phyloP scores from a whole-genome alignment of 2,113 vertebrate genomes.

The Oreochromis tanganicae region DNA sequence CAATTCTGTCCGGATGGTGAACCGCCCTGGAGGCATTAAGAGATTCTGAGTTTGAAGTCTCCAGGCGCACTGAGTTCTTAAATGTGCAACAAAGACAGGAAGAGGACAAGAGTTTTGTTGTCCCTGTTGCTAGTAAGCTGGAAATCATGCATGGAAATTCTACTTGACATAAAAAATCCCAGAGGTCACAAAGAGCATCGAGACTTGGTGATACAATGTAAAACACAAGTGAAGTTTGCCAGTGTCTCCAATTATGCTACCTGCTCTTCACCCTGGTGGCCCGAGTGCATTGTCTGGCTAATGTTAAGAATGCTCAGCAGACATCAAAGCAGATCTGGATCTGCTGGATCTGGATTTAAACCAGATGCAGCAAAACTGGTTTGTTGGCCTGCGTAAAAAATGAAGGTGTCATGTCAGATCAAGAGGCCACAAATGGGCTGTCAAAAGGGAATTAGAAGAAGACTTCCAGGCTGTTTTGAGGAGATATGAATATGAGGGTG shows the following conservation, averaged over 20 bases:
- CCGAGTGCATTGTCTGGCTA: background rate
- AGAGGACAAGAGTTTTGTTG: background rate
- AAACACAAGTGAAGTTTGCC: background rate
- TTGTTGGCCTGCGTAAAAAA: background rate
- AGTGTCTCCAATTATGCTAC: background rate
- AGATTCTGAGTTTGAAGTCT: background rate
- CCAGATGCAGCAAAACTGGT: background rate
- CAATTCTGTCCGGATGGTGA: background rate
- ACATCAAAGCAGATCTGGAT: background rate
- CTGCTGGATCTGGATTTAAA: background rate
- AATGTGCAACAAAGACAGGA: background rate
- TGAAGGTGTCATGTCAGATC: background rate
- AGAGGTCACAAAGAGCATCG: background rate
- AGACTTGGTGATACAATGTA: background rate
- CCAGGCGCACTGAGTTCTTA: accelerated
- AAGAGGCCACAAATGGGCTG: background rate
- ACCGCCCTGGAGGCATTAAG: background rate
- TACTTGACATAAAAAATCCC: background rate
- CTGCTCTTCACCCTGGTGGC: background rate
- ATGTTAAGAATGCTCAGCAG: background rate
- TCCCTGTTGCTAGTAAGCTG: background rate
- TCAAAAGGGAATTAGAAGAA: background rate
- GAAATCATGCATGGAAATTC: background rate
- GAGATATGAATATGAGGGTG: background rate
- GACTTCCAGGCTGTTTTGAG: background rate